These are phyloP conservation scores for Epirrhoe alternata DNA, from an alignment of 2,888 invertebrate genomes.

Conservation along the genomic window DNA sequence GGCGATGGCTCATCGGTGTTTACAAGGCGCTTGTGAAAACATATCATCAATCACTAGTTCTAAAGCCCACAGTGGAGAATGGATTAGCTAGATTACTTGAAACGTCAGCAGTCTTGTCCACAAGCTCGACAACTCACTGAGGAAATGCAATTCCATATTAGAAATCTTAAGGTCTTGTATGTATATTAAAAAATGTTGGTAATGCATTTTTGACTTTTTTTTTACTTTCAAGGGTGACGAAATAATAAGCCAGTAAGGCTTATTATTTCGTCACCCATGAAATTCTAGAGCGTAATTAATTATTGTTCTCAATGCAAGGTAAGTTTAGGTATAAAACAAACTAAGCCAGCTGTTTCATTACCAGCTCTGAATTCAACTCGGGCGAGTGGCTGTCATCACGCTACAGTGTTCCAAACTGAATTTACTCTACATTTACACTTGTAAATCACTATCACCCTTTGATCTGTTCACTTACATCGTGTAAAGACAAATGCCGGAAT, in stretches of 20 bases:
- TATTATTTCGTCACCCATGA: too few species aligned
- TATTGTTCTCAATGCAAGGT: too few species aligned
- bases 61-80: neutral
- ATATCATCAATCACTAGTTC: slow-evolving; percentile 36
- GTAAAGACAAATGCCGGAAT: slow-evolving; percentile 7
- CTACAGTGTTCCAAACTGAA: slow-evolving; percentile 15
- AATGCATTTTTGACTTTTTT: too few species aligned
- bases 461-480: slow-evolving; percentile 25
- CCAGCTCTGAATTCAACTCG: slow-evolving; percentile 1
- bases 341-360: slow-evolving; percentile 7
- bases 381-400: slow-evolving; percentile 6
- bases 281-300: too few species aligned
- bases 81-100: slow-evolving; percentile 18
- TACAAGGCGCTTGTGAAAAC: slow-evolving; percentile 32
- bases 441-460: slow-evolving; percentile 22
- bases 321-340: neutral
- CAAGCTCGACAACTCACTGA: too few species aligned
- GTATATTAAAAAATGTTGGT: too few species aligned
- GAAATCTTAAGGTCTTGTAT: too few species aligned
- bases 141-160: too few species aligned
- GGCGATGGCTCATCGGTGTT: slow-evolving; percentile 28
- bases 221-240: too few species aligned
- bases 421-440: slow-evolving; percentile 25
- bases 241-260: too few species aligned
- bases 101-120: neutral